Base-by-base conservation (phyloP, 2,888 invertebrate species). In the Merodon equestris region DNA sequence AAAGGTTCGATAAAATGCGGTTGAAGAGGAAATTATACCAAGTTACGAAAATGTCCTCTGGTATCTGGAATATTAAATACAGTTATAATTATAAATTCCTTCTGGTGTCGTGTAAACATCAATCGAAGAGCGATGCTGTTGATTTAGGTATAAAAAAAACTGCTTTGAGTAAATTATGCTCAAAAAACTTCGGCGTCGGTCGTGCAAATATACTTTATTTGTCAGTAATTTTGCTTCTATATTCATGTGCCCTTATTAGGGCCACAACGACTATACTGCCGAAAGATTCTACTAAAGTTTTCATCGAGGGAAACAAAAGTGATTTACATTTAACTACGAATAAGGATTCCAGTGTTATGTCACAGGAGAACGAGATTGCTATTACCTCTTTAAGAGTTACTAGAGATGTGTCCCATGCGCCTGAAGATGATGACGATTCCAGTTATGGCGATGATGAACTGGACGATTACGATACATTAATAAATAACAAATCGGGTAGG, bases 401-500 rank as follows among this genome's bases (percentile, higher is more conserved):
- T 81, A 87, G 87, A 56, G 87, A 86, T 84, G 87, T 86, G 77
- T 86, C 86, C 84, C 85, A 87, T 84, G 84, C 87, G 85, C 86
- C 87, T 85, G 87, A 86, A 54, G 88, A 88, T 44, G 84, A 85
- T 50, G 85, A 88, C 70, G 88, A 88, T 82, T 86, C 86, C 74
- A 87, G 86, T 82, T 87, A 88, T 84, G 85, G 85, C 15, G 88
- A 88, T 82, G 88, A 88, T 44, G 85, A 85, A 81, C 84, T 87
- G 72, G 88, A 88, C 82, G 88, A 88, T 74, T 84, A 88, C 81
- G 88, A 88, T 77, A 84, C 84, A 71, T 84, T 88, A 83, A 85
- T 88, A 71, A 86, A 86, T 81, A 88, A 88, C 85, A 87, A 87
- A 84, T 86, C 88, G 70, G 88, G 88, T 88, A 66, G 85, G 85